Conservation (phyloP, 2,797 vertebrate genomes). For the Linurgus olivaceus region DNA sequence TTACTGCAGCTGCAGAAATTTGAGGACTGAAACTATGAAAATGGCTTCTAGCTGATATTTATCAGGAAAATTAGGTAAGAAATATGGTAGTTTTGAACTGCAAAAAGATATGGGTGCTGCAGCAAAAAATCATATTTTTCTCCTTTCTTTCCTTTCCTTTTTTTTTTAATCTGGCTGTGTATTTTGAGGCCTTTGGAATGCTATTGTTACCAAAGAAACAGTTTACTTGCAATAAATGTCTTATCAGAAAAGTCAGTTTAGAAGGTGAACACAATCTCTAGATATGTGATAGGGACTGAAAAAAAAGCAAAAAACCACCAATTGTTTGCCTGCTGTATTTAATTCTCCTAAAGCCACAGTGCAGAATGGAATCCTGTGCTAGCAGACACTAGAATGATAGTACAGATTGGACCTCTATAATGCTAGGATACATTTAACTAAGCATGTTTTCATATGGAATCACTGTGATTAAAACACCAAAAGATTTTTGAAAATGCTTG, state of each 20-base stretch:
- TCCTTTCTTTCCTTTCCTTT: not conserved
- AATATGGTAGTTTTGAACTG: not conserved
- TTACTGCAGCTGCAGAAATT: not conserved
- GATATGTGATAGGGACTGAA: not conserved
- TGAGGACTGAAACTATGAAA: not conserved
- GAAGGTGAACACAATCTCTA: not conserved
- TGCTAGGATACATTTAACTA: not conserved
- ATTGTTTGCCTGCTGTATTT: rapidly evolving
- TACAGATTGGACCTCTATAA: not conserved
- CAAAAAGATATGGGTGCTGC: not conserved
- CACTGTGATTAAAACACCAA: not conserved
- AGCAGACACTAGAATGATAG: not conserved
- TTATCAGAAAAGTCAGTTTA: not conserved
- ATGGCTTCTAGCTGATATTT: not conserved
- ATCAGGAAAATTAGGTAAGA: conserved; percentile 13
- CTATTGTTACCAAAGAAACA: not conserved
- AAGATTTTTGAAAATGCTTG: not conserved
- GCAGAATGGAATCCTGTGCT: not conserved
- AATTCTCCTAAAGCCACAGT: not conserved
- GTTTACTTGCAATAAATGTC: not conserved
- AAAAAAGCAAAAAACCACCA: not conserved
- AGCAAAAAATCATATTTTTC: not conserved
- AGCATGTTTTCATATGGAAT: not conserved
- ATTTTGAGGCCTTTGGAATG: not conserved
- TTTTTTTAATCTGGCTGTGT: not conserved